Evolutionary conservation across 2,888 invertebrate genomes (phyloP).

Genomic region (Aleiodes leptofemur): DNA sequence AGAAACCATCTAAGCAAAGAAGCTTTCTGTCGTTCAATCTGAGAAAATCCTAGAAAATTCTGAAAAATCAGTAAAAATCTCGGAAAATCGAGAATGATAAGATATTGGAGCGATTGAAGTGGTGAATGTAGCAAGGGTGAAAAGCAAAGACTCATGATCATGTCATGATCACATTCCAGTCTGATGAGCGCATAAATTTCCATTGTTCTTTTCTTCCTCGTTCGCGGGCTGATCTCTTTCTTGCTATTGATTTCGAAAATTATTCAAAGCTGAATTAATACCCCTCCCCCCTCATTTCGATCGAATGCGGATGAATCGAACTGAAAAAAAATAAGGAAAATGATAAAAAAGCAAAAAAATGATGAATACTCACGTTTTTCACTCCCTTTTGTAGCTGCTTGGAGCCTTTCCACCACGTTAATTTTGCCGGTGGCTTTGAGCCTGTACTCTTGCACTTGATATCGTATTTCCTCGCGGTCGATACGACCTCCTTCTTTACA

Average conservation of each 20-base stretch:
- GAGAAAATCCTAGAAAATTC: too few species aligned
- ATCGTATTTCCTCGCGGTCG: slow-evolving; percentile 90
- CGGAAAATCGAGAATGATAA: slow-evolving; percentile 25
- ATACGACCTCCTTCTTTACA: slow-evolving; percentile 88
- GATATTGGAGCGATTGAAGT: not conserved
- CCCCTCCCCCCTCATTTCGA: too few species aligned
- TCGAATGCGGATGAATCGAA: too few species aligned
- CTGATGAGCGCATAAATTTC: not conserved
- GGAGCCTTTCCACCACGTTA: slow-evolving; percentile 94
- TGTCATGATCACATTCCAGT: too few species aligned
- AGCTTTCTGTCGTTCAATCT: too few species aligned
- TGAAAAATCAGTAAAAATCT: too few species aligned
- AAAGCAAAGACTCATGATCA: slow-evolving; percentile 16
- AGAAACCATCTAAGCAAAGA: too few species aligned
- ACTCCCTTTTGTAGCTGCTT: slow-evolving; percentile 87
- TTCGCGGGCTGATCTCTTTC: too few species aligned
- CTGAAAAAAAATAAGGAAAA: not conserved
- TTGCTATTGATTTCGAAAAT: too few species aligned
- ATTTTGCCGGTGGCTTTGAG: slow-evolving; percentile 89
- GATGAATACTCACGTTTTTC: slow-evolving; percentile 84
- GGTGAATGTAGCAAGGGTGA: not conserved
- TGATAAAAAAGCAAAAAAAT: not conserved
- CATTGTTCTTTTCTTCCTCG: not conserved
- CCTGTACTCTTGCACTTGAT: slow-evolving; percentile 91
- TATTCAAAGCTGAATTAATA: too few species aligned